Percentiles rank a stretch among this genome's conserved stretches.
phyloP scores from a whole-genome alignment of 2,113 vertebrate genomes.

The Periophthalmodon schlosseri region DNA sequence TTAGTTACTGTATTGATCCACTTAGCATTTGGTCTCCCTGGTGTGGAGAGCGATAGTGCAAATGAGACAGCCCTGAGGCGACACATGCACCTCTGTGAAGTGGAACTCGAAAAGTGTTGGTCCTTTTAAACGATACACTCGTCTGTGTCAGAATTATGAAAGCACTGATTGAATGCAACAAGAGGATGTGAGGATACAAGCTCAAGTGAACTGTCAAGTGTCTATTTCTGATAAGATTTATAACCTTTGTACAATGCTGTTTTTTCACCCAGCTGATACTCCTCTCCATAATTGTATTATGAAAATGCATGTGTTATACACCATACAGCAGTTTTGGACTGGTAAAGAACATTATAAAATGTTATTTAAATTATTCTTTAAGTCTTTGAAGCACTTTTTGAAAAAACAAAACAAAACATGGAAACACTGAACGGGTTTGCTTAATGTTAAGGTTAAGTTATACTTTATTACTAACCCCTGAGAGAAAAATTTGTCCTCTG shows the following conservation, averaged over 20 bases:
- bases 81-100: slow-evolving; percentile 14
- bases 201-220: slow-evolving; percentile 12
- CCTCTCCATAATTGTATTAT: background rate
- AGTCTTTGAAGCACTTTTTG: no score
- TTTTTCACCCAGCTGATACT: background rate
- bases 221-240: background rate
- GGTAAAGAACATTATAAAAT: background rate
- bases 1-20: slow-evolving; percentile 61
- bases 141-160: slow-evolving; percentile 2
- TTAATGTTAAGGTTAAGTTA: no score
- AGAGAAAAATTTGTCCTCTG: no score
- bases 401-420: no score
- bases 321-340: background rate
- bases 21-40: slow-evolving; percentile 53
- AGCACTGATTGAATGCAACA: slow-evolving; percentile 10
- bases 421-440: no score
- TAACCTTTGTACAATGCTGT: background rate
- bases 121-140: background rate
- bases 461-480: no score
- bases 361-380: no score
- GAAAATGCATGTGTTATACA: background rate
- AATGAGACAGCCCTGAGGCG: slow-evolving; percentile 49
- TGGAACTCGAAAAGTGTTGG: slow-evolving; percentile 12
- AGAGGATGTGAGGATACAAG: slow-evolving; percentile 5
- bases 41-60: slow-evolving; percentile 46